Evolutionary conservation across 2,888 invertebrate species (phyloP), one percentile per base, ranked within the genome.

Genomic region (Xanthorhoe designata): DNA sequence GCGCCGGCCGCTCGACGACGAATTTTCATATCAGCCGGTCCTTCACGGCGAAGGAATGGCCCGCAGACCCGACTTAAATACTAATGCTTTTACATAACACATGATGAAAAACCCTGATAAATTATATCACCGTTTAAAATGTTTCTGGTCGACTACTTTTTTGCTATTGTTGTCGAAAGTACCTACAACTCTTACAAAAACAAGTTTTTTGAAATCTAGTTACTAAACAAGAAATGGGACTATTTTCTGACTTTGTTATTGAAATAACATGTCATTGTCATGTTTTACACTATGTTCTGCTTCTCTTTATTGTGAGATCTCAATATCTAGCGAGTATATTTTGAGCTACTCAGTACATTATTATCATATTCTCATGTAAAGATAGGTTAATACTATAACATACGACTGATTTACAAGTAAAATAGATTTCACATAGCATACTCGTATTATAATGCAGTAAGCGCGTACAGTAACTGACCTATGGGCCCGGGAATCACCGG

Each of bases 1-100:
- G 58, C 57, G 78, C 81, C 83, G 81, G 79, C 82, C 86, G 88
- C 84, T 87, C 85, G 81, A 82, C 91, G 84, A 86, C 90, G 89
- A 92, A 92, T 92, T 92, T 92, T 92, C 91, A 92, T 91, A 92
- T 91, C 91, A 89, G 88, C 85, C 89, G 84, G 84, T 87, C 85
- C 87, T 90, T 83, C 85, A 82, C 82, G 81, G 75, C 81, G 80
- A 83, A 88, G 87, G 88, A 90, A 91, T 87, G 87, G 86, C 84
- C 84, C 81, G 84, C 78, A 82, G 80, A 78, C 80, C 81, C 73
- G 77, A 71, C 71, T 82, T 82, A 82, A 82, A 83, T 87, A 87
- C 87, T 85, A 85, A 86, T 85, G 82, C 81, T 84, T 88, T 74
- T 88, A 85, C 84, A 86, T 89, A 86, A 85, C 85, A 87, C 79